A percentile compares a stretch with the other conserved stretches of the same genome.
Conservation (phyloP, 2,113 vertebrate species). For the Piprites chloris region DNA sequence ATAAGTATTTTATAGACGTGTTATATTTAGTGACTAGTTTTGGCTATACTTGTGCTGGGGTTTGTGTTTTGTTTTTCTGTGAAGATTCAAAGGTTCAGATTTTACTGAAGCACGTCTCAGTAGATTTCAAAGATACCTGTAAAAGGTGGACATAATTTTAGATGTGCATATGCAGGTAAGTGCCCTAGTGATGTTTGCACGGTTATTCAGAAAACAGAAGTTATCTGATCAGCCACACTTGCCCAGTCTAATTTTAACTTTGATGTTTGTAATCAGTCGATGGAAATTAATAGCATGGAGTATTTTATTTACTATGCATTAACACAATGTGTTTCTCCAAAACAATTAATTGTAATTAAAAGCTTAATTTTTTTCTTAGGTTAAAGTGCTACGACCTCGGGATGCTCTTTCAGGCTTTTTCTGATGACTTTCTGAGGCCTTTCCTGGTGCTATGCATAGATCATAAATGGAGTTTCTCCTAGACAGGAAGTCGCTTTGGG, state of each 20-base stretch:
- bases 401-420: not conserved
- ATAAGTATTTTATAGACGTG: not conserved
- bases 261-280: not conserved
- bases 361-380: not conserved
- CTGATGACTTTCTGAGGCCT: not conserved
- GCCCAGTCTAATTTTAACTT: not conserved
- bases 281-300: not conserved
- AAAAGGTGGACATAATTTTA: not conserved
- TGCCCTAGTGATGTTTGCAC: not conserved
- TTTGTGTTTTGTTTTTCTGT: not conserved
- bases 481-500: not conserved
- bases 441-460: not conserved
- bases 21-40: not conserved
- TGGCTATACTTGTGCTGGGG: not conserved
- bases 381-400: not conserved
- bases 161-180: not conserved
- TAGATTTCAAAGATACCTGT: not conserved
- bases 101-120: not conserved
- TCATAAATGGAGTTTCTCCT: not conserved
- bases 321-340: not conserved
- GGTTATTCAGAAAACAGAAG: not conserved
- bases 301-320: not conserved
- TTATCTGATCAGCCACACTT: not conserved
- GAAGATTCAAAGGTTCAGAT: not conserved
- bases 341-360: not conserved